Conservation (phyloP, 2,888 invertebrate species). For the Drosophila infuscata region DNA sequence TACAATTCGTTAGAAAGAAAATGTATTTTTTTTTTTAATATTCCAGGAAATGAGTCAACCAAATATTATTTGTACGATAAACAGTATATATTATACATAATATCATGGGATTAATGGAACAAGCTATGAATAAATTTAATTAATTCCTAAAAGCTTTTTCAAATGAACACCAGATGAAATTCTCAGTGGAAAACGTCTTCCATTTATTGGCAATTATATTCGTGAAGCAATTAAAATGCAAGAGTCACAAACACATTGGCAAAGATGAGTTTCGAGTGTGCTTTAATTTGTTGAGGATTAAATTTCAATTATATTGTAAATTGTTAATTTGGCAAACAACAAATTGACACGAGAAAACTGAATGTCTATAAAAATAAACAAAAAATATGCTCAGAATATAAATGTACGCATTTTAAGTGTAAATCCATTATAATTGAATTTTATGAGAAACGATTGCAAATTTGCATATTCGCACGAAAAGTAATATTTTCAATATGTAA, state of each 20-base stretch:
- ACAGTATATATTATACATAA: neutral
- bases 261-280: neutral
- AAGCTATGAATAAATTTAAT: neutral
- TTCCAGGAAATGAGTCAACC: no score
- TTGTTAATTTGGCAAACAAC: conserved; percentile 33
- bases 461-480: conserved; percentile 13
- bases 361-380: conserved; percentile 27
- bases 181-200: neutral
- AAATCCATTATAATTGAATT: conserved; percentile 66
- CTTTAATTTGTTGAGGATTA: conserved; percentile 37
- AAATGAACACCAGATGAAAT: neutral
- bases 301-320: conserved; percentile 58
- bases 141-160: neutral
- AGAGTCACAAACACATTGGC: no score
- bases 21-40: neutral
- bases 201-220: neutral
- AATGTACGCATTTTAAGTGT: conserved; percentile 32
- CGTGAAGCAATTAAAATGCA: conserved; percentile 15
- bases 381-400: conserved; percentile 9
- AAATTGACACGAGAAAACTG: conserved; percentile 39
- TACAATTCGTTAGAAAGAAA: neutral
- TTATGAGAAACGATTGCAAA: conserved; percentile 13
- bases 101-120: neutral
- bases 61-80: no score
- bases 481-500: conserved; percentile 22